Evolutionary conservation across 1,140 invertebrate species (phyloP), one percentile per base, ranked within the genome.

Genomic region (Pseudomyrmex dendroicus): DNA sequence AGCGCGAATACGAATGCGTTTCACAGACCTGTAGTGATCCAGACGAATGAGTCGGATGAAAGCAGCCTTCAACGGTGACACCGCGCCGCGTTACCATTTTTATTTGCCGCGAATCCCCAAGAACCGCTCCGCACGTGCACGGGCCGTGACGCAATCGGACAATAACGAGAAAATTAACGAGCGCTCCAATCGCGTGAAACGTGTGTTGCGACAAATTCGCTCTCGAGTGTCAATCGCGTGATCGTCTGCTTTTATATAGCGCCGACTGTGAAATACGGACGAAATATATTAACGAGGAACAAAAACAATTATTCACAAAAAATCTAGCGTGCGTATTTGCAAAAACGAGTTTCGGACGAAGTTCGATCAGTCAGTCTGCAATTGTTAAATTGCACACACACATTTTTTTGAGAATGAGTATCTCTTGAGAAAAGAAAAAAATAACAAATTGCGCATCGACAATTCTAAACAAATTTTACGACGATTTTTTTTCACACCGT

Each of bases 101-200:
- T 44, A 48, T 61, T 73, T 83, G 54, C 56, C 66, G 54, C 44
- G 70, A 66, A 61, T 8, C 22, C 59, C 22, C 48, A 50, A 73
- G 63, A 59, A 68, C 13, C 64, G 84, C 54, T 67, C 64, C 70
- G 10, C 84, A 87, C 86, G 84, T 86, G 66, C 57, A 20, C 50
- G 52, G 3, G 17, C 10, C 52, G 64, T 82, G 78, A 73, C 72
- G 61, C 84, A 72, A 63, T 70, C 77, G 77, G 48, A 76, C 77
- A 70, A 85, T 61, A 77, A 64, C 54, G 85, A 4, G 67, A 57
- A 22, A 52, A 44, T 61, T 61, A 59, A 80, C 76, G 76, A 80
- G 35, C 54, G 76, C 54, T 72, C 54, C 54, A 35, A 72, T 80
- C 76, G 64, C 64, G 64, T 70, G 76, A 78, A 78, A 68, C 8